Evolutionary conservation across 1,140 invertebrate genomes (phyloP), one percentile per base, ranked within the genome.

Genomic region (Plectrocnemia conspersa): DNA sequence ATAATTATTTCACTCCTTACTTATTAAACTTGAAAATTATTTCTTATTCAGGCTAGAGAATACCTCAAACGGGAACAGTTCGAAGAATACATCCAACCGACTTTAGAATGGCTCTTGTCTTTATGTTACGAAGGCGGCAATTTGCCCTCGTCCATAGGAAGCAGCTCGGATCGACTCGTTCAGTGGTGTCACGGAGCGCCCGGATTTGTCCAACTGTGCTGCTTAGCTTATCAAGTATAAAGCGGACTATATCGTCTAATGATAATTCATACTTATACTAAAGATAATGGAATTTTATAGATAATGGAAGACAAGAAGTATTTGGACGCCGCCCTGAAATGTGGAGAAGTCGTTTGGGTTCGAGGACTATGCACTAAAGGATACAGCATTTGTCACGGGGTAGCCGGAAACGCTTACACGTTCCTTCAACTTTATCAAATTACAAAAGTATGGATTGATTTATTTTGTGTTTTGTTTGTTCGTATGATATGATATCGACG

Each of bases 181-280:
- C 93, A 97, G 61, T 97, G 93, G 93, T 97, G 93, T 77, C 93
- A 97, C 70, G 94, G 94, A 11, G 89, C 92, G 16, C 89, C 93
- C 36, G 93, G 92, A 13, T 86, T 90, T 72, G 77, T 91, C 11
- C 81, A 86, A 64, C 73, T 93, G 48, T 86, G 89, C 63, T 68
- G 79, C 50, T 68, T 82, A 63, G 91, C 92, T 29, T 82, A 86
- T 67, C 73, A 90, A 77, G 90, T 92, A 38, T 9, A 15, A 29
- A 29, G 27, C 6, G n/a, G 6, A 29, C n/a, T 29, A 7, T 29
- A 33, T 18, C 23, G 42, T 32, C 46, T 18, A 41, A 49, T 41
- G 45, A 2, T 18, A 44, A 22, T 4, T 38, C 13, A 41, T 45
- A n/a, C n/a, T n/a, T n/a, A n/a, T n/a, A n/a, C n/a, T n/a, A n/a